phyloP scores from a whole-genome alignment of 2,888 invertebrate genomes.

The Anarsia innoxiella region DNA sequence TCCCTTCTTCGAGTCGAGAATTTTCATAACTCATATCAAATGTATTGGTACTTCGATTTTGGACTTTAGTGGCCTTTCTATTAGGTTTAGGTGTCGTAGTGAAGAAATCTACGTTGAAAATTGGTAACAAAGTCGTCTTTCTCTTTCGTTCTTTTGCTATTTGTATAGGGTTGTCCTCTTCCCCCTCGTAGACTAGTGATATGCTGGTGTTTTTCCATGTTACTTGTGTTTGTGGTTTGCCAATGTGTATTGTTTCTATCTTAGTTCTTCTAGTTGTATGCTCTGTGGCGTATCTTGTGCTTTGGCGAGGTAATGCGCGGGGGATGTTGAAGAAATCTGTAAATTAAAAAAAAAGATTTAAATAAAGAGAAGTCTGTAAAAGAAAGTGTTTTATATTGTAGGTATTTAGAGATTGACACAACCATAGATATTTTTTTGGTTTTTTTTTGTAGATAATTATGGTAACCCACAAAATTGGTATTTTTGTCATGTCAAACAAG shows the following conservation, averaged over 20 bases:
- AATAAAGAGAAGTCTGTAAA: too few relatives aligned
- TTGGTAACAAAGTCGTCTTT: conserved; percentile 18
- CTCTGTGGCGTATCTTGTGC: background rate
- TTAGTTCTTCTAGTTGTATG: conserved; percentile 17
- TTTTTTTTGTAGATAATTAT: too few relatives aligned
- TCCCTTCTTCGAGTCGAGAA: background rate
- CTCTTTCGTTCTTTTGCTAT: conserved; percentile 16
- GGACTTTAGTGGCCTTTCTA: conserved; percentile 22
- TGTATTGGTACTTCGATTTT: conserved; percentile 20
- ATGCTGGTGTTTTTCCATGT: conserved; percentile 4
- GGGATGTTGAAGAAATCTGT: conserved; percentile 49
- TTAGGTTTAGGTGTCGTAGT: conserved; percentile 20
- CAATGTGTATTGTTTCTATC: conserved; percentile 13
- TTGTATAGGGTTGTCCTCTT: conserved; percentile 5
- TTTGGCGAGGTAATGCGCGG: conserved; percentile 25
- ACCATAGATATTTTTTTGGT: too few relatives aligned
- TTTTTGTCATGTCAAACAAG: too few relatives aligned
- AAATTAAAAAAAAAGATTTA: too few relatives aligned
- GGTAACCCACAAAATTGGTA: too few relatives aligned
- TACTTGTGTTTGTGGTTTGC: conserved; percentile 15
- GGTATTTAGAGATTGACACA: too few relatives aligned
- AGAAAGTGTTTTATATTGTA: too few relatives aligned
- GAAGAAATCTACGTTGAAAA: conserved; percentile 14
- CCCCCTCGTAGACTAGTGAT: conserved; percentile 2
- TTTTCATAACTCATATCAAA: conserved; percentile 13